These are phyloP conservation scores for Myodes glareolus DNA, from an alignment of 2,113 vertebrate genomes.

Conservation along the genomic window DNA sequence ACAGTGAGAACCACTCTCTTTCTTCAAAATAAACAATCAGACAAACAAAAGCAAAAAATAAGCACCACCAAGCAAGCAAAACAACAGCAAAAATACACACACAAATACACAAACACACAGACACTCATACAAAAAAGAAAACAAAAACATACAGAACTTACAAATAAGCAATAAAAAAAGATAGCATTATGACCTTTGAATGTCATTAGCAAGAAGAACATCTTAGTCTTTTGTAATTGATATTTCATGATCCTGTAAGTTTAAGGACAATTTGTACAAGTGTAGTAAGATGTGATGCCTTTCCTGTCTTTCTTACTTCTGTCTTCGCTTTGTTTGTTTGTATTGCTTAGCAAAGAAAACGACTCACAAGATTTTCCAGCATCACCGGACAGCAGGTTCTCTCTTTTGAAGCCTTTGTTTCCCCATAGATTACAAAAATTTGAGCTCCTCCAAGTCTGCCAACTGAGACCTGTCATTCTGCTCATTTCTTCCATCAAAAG, in stretches of 20 bases:
- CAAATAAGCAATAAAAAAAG: background rate
- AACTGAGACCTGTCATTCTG: slow-evolving; percentile 22
- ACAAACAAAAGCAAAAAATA: background rate
- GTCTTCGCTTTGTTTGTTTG: background rate
- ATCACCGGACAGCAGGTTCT: background rate
- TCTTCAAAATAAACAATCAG: background rate
- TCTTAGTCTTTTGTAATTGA: background rate
- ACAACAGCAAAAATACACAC: background rate
- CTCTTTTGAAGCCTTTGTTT: background rate
- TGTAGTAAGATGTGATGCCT: background rate
- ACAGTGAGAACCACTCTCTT: background rate
- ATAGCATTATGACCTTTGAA: background rate
- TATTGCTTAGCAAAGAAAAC: background rate
- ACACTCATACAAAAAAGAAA: background rate
- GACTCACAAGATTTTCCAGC: background rate
- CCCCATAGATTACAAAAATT: background rate
- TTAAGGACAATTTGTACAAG: background rate
- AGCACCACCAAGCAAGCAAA: background rate
- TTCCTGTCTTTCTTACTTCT: background rate
- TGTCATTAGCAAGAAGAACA: background rate
- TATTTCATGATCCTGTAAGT: background rate
- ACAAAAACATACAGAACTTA: background rate
- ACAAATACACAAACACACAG: background rate
- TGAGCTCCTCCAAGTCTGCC: background rate
- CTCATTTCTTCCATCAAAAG: slow-evolving; percentile 40